Evolutionary conservation across 1,140 invertebrate species (phyloP).

Genomic region (Oryzaephilus surinamensis): DNA sequence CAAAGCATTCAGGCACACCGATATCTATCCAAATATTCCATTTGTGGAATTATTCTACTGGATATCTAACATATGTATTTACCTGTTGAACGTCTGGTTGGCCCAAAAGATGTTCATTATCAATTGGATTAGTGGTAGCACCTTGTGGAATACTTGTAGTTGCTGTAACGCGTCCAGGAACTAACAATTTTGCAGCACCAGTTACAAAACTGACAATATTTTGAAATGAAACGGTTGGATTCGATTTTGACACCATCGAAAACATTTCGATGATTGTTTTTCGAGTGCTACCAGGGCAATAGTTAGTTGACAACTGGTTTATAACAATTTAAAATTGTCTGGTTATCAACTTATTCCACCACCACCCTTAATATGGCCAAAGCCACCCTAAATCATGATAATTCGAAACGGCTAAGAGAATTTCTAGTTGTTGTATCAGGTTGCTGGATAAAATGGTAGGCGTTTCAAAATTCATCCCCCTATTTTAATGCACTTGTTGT

Average conservation of each 20-base stretch:
- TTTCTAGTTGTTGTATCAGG: slow-evolving; percentile 25
- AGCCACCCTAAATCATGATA: too few relatives aligned
- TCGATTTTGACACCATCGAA: neutral
- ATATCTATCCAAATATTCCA: slow-evolving; percentile 21
- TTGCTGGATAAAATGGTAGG: slow-evolving; percentile 29
- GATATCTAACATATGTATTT: slow-evolving; percentile 7
- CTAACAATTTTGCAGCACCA: slow-evolving; percentile 23
- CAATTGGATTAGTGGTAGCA: slow-evolving; percentile 24
- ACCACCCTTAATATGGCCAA: too few relatives aligned
- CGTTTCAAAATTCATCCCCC: slow-evolving; percentile 24
- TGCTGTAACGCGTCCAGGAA: slow-evolving; percentile 30
- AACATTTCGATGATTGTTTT: slow-evolving; percentile 11
- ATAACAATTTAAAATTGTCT: too few relatives aligned
- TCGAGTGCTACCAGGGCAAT: too few relatives aligned
- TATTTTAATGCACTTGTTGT: slow-evolving; percentile 30
- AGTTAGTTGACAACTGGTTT: too few relatives aligned
- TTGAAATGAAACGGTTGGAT: neutral
- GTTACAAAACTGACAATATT: slow-evolving; percentile 16
- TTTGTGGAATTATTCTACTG: neutral
- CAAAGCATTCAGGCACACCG: slow-evolving; percentile 18
- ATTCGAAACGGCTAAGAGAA: too few relatives aligned
- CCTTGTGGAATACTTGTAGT: slow-evolving; percentile 27
- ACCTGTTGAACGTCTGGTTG: slow-evolving; percentile 30
- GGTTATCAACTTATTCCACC: too few relatives aligned
- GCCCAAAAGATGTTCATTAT: slow-evolving; percentile 23